These are phyloP conservation scores for Agelastica alni DNA, from an alignment of 2,888 invertebrate species.

Conservation along the genomic window DNA sequence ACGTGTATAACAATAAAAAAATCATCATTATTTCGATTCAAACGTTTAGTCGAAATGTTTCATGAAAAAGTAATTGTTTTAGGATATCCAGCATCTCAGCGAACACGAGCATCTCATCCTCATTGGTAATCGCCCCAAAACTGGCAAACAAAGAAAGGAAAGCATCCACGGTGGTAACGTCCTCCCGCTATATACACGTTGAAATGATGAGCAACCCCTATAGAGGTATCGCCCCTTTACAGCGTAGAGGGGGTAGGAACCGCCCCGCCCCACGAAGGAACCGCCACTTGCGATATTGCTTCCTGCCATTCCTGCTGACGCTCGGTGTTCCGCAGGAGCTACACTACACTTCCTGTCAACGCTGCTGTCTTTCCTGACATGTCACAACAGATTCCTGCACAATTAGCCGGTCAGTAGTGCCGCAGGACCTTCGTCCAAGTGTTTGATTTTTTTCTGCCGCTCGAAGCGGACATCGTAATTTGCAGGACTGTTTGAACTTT, in stretches of 20 bases:
- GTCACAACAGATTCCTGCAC: slow-evolving; percentile 39
- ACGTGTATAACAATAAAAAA: too few relatives aligned
- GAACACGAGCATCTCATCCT: neutral
- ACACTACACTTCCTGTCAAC: slow-evolving; percentile 54
- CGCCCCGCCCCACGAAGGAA: slow-evolving; percentile 55
- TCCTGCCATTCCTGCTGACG: slow-evolving; percentile 57
- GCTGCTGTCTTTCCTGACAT: slow-evolving; percentile 50
- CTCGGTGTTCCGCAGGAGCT: slow-evolving; percentile 56
- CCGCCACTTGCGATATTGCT: slow-evolving; percentile 59
- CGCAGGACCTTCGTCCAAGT: slow-evolving; percentile 27
- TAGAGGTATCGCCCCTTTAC: slow-evolving; percentile 41
- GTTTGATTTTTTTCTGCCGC: slow-evolving; percentile 17
- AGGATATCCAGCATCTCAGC: neutral
- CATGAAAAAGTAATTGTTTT: neutral
- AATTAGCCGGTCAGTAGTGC: slow-evolving; percentile 39
- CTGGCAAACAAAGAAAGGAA: slow-evolving; percentile 27
- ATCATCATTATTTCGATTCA: neutral
- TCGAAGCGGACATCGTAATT: slow-evolving; percentile 19
- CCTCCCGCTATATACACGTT: slow-evolving; percentile 20
- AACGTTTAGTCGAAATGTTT: slow-evolving; percentile 1
- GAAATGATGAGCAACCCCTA: slow-evolving; percentile 47
- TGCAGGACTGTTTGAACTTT: slow-evolving; percentile 7
- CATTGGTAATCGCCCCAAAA: slow-evolving; percentile 16
- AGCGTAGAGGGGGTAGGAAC: slow-evolving; percentile 43
- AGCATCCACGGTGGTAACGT: slow-evolving; percentile 28